Percentiles rank a stretch among this genome's conserved stretches.
These are phyloP conservation scores for Stegodyphus dumicola DNA, from an alignment of 1,140 invertebrate genomes.

Conservation along the genomic window DNA sequence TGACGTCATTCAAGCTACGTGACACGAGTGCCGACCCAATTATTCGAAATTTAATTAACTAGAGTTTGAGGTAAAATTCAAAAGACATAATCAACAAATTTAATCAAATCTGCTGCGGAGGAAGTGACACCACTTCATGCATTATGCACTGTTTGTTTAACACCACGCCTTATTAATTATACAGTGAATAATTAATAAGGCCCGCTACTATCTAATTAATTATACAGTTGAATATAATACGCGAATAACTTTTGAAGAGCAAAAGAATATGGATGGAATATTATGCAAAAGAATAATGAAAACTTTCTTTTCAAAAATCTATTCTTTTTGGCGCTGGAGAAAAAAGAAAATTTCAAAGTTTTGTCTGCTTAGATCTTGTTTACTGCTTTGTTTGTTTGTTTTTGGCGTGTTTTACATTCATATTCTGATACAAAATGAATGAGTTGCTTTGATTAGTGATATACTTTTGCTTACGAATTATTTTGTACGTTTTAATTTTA, in stretches of 20 bases:
- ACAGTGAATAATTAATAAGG: neutral
- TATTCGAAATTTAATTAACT: conserved; percentile 31
- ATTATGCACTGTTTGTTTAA: conserved; percentile 51
- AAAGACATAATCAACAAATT: conserved; percentile 46
- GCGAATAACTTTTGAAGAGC: conserved; percentile 36
- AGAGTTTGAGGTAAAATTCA: conserved; percentile 24
- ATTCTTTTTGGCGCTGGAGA: no score
- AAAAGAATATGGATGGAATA: conserved; percentile 11
- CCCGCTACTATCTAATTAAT: conserved; percentile 26
- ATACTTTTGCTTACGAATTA: no score
- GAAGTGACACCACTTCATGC: conserved; percentile 43
- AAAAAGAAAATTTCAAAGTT: no score
- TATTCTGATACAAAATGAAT: no score
- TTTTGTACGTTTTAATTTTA: no score
- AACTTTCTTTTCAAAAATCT: no score
- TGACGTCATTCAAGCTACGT: neutral
- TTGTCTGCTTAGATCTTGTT: no score
- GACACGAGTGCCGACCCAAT: neutral
- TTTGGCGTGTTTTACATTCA: no score
- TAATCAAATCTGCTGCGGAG: conserved; percentile 33
- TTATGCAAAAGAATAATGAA: neutral
- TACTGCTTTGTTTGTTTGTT: no score
- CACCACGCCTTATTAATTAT: conserved; percentile 42
- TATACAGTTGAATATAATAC: conserved; percentile 54
- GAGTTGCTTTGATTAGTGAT: no score